A percentile compares a stretch with the other conserved stretches of the same genome.
These are phyloP conservation scores for Nasonia vitripennis DNA, from an alignment of 1,140 invertebrate species.

Conservation along the genomic window DNA sequence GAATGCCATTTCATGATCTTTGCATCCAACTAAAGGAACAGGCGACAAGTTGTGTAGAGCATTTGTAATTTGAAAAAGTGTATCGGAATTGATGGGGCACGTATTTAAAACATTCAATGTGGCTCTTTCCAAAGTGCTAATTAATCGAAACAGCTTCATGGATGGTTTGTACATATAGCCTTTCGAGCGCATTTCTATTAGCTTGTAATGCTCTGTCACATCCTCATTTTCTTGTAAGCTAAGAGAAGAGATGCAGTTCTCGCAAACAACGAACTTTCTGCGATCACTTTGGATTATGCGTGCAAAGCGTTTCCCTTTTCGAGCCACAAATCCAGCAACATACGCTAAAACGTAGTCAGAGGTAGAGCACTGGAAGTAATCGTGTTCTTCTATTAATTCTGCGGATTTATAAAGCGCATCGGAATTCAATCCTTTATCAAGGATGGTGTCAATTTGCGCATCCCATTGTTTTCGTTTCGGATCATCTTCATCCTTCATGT, in stretches of 20 bases:
- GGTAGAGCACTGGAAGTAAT: too few species aligned
- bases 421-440: too few species aligned
- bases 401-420: too few species aligned
- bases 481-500: too few species aligned
- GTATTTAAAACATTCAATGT: background rate
- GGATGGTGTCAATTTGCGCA: too few species aligned
- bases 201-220: background rate
- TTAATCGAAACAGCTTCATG: background rate
- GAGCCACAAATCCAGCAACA: too few species aligned
- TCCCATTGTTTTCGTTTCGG: too few species aligned
- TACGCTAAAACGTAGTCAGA: too few species aligned
- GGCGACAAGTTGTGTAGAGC: background rate
- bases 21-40: background rate
- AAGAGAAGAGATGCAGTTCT: background rate
- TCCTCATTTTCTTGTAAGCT: background rate
- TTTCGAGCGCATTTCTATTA: conserved; percentile 3
- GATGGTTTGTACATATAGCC: conserved; percentile 19
- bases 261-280: background rate
- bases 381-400: too few species aligned
- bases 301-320: too few species aligned
- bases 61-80: conserved; percentile 4
- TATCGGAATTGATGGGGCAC: background rate
- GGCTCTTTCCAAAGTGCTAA: background rate
- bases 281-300: too few species aligned
- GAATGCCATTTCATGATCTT: background rate